Conservation (phyloP, 2,113 vertebrate species). For the Lampris megalopsis region DNA sequence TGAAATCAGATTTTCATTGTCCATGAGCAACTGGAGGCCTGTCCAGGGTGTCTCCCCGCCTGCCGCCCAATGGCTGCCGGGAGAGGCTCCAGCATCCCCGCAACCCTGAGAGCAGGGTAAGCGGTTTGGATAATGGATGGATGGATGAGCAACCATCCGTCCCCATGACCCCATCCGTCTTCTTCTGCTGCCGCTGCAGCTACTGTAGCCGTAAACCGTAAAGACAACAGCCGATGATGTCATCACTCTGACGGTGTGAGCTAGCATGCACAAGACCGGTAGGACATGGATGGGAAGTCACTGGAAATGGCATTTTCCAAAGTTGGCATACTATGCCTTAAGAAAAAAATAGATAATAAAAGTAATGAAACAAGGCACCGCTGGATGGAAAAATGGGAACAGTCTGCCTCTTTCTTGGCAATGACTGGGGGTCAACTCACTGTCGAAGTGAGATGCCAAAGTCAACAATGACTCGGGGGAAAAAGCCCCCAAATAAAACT, state of each 20-base stretch:
- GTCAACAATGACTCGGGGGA: constrained; percentile 15
- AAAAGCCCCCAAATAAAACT: not conserved
- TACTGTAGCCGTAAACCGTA: too few species aligned
- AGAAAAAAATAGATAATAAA: not conserved
- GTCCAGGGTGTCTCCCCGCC: too few species aligned
- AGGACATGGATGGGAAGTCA: not conserved
- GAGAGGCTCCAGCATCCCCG: too few species aligned
- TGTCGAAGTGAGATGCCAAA: constrained; percentile 1
- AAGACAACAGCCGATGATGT: not conserved
- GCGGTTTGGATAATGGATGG: too few species aligned
- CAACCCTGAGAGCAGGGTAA: too few species aligned
- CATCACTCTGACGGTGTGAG: not conserved
- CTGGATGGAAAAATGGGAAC: not conserved
- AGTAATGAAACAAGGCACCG: not conserved
- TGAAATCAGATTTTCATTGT: too few species aligned
- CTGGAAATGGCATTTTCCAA: not conserved
- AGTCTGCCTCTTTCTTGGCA: not conserved
- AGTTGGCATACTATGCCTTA: not conserved
- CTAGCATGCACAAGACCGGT: not conserved
- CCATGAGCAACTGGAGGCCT: too few species aligned
- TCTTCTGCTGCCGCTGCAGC: too few species aligned
- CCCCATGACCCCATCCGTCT: too few species aligned
- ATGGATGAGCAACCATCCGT: too few species aligned
- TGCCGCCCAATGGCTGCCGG: too few species aligned
- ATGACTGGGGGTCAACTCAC: not conserved